Conservation (phyloP, 2,113 vertebrate species). For the Anas platyrhynchos region DNA sequence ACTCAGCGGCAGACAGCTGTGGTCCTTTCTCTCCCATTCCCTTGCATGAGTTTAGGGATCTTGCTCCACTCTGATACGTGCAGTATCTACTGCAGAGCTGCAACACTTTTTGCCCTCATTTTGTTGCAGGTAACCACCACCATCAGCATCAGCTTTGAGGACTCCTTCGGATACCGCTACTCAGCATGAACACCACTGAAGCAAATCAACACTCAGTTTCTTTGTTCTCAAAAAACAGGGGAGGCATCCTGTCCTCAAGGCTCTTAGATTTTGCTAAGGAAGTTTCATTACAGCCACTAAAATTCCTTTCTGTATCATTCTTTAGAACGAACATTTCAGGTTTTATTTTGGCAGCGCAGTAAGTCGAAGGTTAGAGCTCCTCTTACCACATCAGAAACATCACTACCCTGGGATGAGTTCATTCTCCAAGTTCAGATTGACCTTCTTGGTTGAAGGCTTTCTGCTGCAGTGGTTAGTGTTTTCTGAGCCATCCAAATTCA, state of each 20-base stretch:
- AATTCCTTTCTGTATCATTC: neutral
- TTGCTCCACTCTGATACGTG: neutral
- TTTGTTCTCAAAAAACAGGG: neutral
- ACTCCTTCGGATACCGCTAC: neutral
- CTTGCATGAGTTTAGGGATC: neutral
- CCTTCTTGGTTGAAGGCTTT: neutral
- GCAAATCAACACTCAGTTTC: neutral
- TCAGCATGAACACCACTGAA: neutral
- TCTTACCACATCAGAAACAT: neutral
- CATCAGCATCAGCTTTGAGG: neutral
- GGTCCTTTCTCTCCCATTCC: neutral
- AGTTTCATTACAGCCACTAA: neutral
- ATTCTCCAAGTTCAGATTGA: neutral
- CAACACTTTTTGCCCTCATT: neutral
- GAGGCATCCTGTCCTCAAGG: neutral
- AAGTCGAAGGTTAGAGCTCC: neutral
- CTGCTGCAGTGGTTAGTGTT: neutral
- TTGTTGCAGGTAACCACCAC: neutral
- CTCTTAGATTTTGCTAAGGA: neutral
- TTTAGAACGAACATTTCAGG: neutral
- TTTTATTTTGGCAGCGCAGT: neutral
- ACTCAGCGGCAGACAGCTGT: neutral
- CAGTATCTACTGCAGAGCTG: neutral
- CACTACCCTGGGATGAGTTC: neutral
- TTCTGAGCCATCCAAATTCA: conserved; percentile 7